Conservation (phyloP, 92 coral and sea anemone species). For the Porites rus region DNA sequence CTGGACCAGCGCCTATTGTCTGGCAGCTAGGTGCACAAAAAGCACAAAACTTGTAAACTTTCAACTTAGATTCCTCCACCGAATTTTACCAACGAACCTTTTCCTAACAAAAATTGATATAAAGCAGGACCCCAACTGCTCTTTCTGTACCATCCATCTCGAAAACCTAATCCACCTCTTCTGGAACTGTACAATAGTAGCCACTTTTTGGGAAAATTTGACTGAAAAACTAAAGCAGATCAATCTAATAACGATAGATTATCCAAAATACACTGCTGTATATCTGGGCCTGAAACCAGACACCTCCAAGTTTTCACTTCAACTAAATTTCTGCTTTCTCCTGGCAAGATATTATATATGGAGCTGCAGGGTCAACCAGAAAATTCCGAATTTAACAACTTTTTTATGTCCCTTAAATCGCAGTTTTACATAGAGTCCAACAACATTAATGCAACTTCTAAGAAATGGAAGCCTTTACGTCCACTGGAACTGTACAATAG, state of each 20-base stretch:
- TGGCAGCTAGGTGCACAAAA: conserved; percentile 5
- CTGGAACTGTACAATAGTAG: neutral
- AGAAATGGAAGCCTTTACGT: conserved; percentile 15
- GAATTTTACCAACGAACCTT: neutral
- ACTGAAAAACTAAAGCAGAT: neutral
- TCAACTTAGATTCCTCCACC: neutral
- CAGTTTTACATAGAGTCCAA: neutral
- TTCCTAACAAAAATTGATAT: neutral
- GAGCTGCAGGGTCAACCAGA: neutral
- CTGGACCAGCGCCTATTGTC: neutral
- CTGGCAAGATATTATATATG: neutral
- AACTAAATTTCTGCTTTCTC: conserved; percentile 5
- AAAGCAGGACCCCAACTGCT: neutral
- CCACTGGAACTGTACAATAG: conserved; percentile 3
- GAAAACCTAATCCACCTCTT: neutral
- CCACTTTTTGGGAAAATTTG: neutral
- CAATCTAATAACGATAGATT: neutral
- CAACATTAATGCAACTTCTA: neutral
- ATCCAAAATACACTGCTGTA: neutral
- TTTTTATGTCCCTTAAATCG: neutral
- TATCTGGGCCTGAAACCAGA: conserved; percentile 1
- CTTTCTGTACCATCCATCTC: neutral
- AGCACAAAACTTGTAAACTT: neutral
- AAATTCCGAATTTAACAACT: neutral
- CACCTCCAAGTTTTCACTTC: conserved; percentile 11